Conservation (phyloP, 2,113 vertebrate genomes). For the Romanogobio albipinnatus region DNA sequence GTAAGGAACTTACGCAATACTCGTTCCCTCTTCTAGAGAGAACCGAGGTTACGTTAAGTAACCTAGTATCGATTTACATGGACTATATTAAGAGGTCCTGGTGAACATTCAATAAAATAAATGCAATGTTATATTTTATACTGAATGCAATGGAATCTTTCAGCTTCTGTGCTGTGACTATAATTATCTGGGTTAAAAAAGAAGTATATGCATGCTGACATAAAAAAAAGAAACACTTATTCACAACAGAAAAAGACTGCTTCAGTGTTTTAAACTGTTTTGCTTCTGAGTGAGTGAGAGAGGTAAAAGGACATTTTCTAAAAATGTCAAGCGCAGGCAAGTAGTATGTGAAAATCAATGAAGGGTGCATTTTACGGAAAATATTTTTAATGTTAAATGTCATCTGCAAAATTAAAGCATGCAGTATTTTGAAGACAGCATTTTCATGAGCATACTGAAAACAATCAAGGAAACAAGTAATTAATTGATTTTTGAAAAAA, state of each 20-base stretch:
- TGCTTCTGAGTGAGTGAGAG: not conserved
- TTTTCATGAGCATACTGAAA: not conserved
- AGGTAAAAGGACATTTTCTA: not conserved
- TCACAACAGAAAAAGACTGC: not conserved
- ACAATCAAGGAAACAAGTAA: not conserved
- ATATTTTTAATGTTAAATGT: not conserved
- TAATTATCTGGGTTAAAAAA: not conserved
- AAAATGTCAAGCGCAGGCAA: conserved; percentile 38
- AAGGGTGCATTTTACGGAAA: not conserved
- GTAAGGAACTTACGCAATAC: no score
- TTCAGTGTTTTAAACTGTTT: not conserved
- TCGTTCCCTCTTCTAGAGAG: no score
- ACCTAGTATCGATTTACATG: no score
- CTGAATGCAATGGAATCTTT: not conserved
- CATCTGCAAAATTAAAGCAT: conserved; percentile 26
- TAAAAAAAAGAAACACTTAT: not conserved
- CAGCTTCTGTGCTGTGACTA: not conserved
- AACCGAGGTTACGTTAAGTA: no score
- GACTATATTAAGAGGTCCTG: no score
- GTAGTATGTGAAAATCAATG: conserved; percentile 23
- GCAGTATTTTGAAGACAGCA: not conserved
- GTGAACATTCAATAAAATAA: no score
- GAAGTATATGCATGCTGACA: not conserved
- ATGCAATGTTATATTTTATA: no score
- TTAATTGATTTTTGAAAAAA: not conserved